Percentiles rank a stretch among this genome's conserved stretches.
Conservation (phyloP, 2,888 invertebrate genomes). For the Oconnorella tubifera region DNA sequence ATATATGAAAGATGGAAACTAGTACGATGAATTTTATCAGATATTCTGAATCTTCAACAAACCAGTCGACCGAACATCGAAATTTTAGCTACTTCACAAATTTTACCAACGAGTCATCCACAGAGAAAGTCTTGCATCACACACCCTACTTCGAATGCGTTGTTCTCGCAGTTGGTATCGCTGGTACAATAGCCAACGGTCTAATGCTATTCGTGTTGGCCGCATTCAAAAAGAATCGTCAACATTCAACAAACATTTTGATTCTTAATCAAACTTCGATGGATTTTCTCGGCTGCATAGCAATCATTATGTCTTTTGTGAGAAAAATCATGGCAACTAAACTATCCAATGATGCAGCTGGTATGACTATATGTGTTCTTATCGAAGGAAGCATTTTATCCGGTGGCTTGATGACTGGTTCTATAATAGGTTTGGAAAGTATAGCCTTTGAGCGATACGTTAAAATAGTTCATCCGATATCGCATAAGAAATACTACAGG, state of each 20-base stretch:
- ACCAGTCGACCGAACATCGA: too few species aligned
- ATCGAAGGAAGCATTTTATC: not conserved
- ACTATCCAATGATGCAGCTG: not conserved
- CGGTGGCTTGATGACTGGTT: not conserved
- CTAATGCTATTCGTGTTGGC: slow-evolving; percentile 4
- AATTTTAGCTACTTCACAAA: too few species aligned
- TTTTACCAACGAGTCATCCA: too few species aligned
- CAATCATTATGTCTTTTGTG: not conserved
- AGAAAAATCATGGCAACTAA: not conserved
- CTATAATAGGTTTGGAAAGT: not conserved
- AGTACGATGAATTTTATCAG: too few species aligned
- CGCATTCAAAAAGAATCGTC: slow-evolving; percentile 1
- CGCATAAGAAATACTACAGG: not conserved
- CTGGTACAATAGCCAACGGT: not conserved
- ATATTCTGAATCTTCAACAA: too few species aligned
- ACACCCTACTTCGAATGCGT: not conserved
- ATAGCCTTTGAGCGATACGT: slow-evolving; percentile 3
- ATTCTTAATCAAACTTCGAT: slow-evolving; percentile 1
- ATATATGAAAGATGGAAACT: too few species aligned
- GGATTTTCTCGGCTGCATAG: not conserved
- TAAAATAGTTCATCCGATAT: not conserved
- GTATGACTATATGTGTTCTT: not conserved
- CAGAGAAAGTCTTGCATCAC: too few species aligned
- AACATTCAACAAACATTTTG: not conserved
- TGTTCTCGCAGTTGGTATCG: not conserved